These are phyloP conservation scores for Syngnathus typhle DNA, from an alignment of 2,113 vertebrate genomes.

Conservation along the genomic window DNA sequence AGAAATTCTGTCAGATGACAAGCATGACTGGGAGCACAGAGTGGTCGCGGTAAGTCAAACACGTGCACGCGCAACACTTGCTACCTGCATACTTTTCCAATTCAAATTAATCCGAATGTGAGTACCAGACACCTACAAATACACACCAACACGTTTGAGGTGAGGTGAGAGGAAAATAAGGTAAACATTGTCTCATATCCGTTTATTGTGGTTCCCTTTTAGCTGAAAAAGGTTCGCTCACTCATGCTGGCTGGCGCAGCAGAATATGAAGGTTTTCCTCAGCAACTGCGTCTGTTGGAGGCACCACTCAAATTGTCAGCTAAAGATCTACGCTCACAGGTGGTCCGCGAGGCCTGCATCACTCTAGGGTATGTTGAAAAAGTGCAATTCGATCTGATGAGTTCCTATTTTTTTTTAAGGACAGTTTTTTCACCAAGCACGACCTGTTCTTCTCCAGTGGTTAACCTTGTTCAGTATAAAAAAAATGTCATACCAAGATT, in stretches of 20 bases:
- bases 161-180: not conserved
- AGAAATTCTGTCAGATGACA: conserved; percentile 92
- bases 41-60: conserved; percentile 79
- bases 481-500: not conserved
- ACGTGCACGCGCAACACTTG: not conserved
- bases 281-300: conserved; percentile 90
- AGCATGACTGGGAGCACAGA: conserved; percentile 97
- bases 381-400: not conserved
- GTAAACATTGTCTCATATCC: not conserved
- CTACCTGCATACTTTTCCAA: not conserved
- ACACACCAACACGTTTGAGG: not conserved
- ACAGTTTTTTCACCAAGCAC: too few species aligned
- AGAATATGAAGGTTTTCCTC: conserved; percentile 89
- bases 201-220: conserved; percentile 19
- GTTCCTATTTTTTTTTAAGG: not conserved
- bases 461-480: not conserved
- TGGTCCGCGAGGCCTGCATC: conserved; percentile 96
- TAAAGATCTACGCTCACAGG: conserved; percentile 94
- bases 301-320: conserved; percentile 90
- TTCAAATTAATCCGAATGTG: not conserved
- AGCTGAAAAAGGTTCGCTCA: conserved; percentile 95
- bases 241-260: conserved; percentile 85
- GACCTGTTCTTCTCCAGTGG: not conserved
- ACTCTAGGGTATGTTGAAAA: conserved; percentile 79
- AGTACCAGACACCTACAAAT: not conserved